phyloP scores from a whole-genome alignment of 2,113 vertebrate species.

The Conger conger region DNA sequence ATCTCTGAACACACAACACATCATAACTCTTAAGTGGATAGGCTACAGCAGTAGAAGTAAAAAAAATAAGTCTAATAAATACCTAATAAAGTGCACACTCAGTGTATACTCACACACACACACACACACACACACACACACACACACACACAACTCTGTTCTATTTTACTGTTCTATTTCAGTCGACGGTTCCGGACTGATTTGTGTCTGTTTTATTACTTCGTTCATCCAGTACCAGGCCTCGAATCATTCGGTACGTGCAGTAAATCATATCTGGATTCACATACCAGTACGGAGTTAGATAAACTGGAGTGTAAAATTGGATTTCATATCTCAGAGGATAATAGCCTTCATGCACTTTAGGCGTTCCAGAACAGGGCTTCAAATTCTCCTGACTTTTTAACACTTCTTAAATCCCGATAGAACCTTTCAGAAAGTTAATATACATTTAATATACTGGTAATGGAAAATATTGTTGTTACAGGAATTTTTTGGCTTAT shows the following conservation, averaged over 20 bases:
- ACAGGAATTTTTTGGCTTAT: not conserved
- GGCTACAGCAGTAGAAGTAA: no score
- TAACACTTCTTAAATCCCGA: not conserved
- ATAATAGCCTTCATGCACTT: slow-evolving; percentile 4
- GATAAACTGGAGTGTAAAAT: slow-evolving; percentile 18
- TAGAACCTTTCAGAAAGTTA: not conserved
- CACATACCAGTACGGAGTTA: not conserved
- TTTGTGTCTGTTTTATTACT: not conserved
- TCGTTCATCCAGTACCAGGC: not conserved
- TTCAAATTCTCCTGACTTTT: not conserved
- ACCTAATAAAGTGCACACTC: no score
- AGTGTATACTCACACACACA: not conserved
- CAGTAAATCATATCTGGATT: not conserved
- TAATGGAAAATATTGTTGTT: not conserved
- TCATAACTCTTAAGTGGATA: no score
- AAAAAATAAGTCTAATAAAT: no score
- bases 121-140: not conserved
- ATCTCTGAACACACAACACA: no score
- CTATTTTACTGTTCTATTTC: no score
- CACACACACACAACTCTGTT: not conserved
- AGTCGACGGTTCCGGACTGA: no score
- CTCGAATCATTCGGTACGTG: not conserved
- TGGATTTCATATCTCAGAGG: slow-evolving; percentile 12
- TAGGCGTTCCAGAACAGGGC: not conserved
- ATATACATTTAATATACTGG: not conserved